A percentile compares a stretch with the other conserved stretches of the same genome.
These are phyloP conservation scores for Calameuta filiformis DNA, from an alignment of 2,888 invertebrate genomes.

Conservation along the genomic window DNA sequence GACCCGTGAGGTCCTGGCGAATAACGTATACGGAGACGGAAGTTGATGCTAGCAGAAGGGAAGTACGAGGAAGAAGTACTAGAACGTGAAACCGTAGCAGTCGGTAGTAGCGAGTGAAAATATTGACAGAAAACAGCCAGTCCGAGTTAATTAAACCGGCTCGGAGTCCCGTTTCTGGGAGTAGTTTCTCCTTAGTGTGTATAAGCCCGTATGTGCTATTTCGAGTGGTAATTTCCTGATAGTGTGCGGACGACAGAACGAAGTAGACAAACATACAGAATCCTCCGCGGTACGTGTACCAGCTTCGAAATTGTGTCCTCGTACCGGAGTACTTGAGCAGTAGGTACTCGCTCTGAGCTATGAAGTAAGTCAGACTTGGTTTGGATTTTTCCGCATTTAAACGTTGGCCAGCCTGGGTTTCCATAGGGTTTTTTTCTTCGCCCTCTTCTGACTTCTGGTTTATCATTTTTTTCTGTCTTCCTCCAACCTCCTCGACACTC, in stretches of 20 bases:
- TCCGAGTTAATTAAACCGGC: constrained; percentile 62
- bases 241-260: constrained; percentile 44
- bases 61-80: background rate
- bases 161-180: constrained; percentile 49
- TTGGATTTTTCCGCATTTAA: too few relatives aligned
- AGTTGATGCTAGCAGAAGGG: background rate
- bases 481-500: background rate
- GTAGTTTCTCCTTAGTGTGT: constrained; percentile 25
- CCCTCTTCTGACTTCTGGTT: background rate
- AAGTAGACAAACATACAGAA: constrained; percentile 50
- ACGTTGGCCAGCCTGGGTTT: too few relatives aligned
- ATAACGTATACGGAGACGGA: background rate
- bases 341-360: too few relatives aligned
- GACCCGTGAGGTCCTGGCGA: background rate
- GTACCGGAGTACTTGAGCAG: background rate
- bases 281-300: constrained; percentile 42
- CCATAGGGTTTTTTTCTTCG: too few relatives aligned
- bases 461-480: background rate
- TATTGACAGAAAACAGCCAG: constrained; percentile 62
- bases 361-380: too few relatives aligned
- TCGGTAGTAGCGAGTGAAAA: constrained; percentile 43
- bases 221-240: constrained; percentile 62
- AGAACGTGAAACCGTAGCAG: constrained; percentile 26
- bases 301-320: constrained; percentile 35
- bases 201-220: constrained; percentile 32